Conservation (phyloP, 2,797 vertebrate species). For the Mormyrus hasselquistii region DNA sequence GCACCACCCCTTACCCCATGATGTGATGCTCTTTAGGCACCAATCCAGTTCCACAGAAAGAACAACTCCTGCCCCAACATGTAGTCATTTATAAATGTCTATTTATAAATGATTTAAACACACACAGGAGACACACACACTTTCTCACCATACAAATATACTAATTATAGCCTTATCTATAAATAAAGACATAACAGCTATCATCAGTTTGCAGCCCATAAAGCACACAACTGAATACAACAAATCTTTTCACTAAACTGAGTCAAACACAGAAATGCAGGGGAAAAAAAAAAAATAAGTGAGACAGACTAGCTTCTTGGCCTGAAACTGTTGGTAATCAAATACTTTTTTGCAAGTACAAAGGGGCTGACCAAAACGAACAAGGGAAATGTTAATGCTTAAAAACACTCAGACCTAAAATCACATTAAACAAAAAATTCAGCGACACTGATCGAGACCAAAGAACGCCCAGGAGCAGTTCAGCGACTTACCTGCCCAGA, state of each 20-base stretch:
- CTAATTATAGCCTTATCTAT: neutral
- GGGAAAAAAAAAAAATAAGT: neutral
- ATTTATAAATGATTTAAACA: neutral
- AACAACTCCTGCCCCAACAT: slow-evolving; percentile 28
- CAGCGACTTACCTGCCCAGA: slow-evolving; percentile 72
- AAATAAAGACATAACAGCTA: neutral
- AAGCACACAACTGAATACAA: neutral
- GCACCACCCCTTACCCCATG: neutral
- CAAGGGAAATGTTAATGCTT: neutral
- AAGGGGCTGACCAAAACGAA: neutral
- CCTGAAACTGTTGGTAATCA: neutral
- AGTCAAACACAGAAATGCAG: neutral
- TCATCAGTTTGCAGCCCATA: neutral
- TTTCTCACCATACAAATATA: neutral
- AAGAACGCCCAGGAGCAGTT: neutral
- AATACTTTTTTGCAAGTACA: neutral
- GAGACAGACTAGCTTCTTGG: neutral
- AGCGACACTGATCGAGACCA: neutral
- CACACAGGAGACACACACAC: neutral
- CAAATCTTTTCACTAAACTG: neutral
- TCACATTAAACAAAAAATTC: neutral
- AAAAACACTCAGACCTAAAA: neutral
- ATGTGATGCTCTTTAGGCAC: slow-evolving; percentile 16
- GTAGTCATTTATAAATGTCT: slow-evolving; percentile 16
- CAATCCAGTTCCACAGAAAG: slow-evolving; percentile 28